Base-by-base conservation (phyloP, 2,888 invertebrate genomes). In the Blomia tropicalis region DNA sequence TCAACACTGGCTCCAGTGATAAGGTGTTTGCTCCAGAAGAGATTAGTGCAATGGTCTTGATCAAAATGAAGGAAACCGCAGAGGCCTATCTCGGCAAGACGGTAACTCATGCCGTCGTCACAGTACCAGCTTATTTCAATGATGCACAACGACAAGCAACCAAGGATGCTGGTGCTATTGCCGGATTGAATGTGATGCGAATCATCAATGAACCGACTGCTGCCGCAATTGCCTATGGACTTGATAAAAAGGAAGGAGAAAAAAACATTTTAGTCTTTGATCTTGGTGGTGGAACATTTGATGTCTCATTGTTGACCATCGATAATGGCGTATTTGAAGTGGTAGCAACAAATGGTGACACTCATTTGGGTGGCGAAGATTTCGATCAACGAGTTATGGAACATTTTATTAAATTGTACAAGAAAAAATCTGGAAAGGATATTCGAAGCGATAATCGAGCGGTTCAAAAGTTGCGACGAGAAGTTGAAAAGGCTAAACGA, bases 111-210 rank as follows among this genome's bases (percentile, higher is more conserved):
- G 89, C 89, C 65, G 90, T 92, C 17, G 90, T 85, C 69, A 85
- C 85, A 2, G 85, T 86, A 3, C 85, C 85, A 3, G 86, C 87
- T 5, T 86, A 86, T 93, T 99, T 99, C 82, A 98, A 98, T 72
- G 96, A 98, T 76, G 96, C 95, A 67, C 98, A 99, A 76, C 83
- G 98, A 77, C 96, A 96, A 76, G 95, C 95, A 30, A 96, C 95
- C 63, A 95, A 95, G 74, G 98, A 98, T 77, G 98, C 98, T 68
- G 98, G 96, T 70, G 83, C 83, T 58, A 96, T 96, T 74, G 88
- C 96, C 69, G 80, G 92, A 61, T 79, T 93, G 60, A 83, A 83
- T 67, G 90, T 91, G 2, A 86, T 90, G 86, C 80, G 95, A 73
- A 95, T 56, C 31, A 56, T 56, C 56, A 98, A 98, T 73, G 96